A percentile compares a stretch with the other conserved stretches of the same genome.
Conservation (phyloP, 2,888 invertebrate genomes). For the Tetragnatha montana region DNA sequence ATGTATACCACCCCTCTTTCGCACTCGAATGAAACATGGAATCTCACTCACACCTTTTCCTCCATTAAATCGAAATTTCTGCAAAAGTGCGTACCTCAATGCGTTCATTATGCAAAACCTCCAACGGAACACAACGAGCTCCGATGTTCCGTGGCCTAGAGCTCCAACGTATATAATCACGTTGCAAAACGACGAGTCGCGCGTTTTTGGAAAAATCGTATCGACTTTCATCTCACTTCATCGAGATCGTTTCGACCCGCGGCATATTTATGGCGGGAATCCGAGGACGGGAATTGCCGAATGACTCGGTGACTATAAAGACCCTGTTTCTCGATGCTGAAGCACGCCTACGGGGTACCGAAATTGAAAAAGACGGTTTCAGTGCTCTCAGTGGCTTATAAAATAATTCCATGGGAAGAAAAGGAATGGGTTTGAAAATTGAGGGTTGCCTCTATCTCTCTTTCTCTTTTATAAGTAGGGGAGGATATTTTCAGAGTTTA, state of each 20-base stretch:
- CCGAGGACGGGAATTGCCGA: slow-evolving; percentile 5
- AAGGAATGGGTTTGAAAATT: background rate
- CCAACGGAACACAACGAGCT: background rate
- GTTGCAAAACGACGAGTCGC: slow-evolving; percentile 32
- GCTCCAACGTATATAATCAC: slow-evolving; percentile 36
- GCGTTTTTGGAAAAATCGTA: slow-evolving; percentile 25
- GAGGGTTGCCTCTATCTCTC: too few species aligned
- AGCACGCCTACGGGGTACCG: background rate
- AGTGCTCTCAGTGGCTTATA: background rate
- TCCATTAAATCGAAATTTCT: background rate
- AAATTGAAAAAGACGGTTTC: background rate
- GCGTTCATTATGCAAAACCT: background rate
- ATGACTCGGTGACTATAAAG: slow-evolving; percentile 25
- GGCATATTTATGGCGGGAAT: slow-evolving; percentile 27
- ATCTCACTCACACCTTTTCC: background rate
- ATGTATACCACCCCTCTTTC: too few species aligned
- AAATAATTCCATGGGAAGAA: background rate
- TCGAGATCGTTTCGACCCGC: slow-evolving; percentile 34
- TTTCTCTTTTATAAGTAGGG: too few species aligned
- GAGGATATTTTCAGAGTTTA: background rate
- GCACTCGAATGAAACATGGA: too few species aligned
- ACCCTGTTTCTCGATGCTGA: slow-evolving; percentile 3
- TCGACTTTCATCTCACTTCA: slow-evolving; percentile 46
- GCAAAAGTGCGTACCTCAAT: background rate
- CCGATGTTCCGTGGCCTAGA: background rate